Conservation (phyloP, 92 coral and sea anemone genomes). For the Desmophyllum pertusum region DNA sequence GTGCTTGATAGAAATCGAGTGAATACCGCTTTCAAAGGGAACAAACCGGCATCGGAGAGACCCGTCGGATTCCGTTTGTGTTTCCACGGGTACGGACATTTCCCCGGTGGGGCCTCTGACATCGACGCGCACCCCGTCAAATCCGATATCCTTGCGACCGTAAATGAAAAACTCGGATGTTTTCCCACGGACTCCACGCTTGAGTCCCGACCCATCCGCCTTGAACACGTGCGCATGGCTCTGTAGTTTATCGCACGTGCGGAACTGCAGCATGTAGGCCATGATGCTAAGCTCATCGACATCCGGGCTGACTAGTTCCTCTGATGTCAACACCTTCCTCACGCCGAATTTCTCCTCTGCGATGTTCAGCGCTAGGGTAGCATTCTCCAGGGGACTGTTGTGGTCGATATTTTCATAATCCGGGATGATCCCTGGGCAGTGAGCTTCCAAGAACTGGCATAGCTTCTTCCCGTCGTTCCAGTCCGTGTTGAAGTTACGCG, state of each 20-base stretch:
- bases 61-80: constrained; percentile 51
- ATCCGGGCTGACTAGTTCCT: constrained; percentile 82
- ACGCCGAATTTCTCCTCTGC: constrained; percentile 86
- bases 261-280: constrained; percentile 94
- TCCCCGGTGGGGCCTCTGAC: constrained; percentile 70
- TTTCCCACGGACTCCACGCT: constrained; percentile 82
- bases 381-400: constrained; percentile 73
- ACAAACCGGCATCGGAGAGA: constrained; percentile 76
- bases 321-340: constrained; percentile 75
- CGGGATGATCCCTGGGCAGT: constrained; percentile 90
- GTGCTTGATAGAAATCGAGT: constrained; percentile 76
- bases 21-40: constrained; percentile 74
- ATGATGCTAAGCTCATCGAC: constrained; percentile 92
- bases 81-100: constrained; percentile 66
- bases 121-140: constrained; percentile 70
- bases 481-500: constrained; percentile 88
- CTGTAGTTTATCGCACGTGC: constrained; percentile 69
- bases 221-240: constrained; percentile 82
- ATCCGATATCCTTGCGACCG: constrained; percentile 85
- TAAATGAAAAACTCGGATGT: constrained; percentile 79
- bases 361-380: constrained; percentile 64
- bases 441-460: constrained; percentile 74
- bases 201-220: constrained; percentile 88
- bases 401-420: constrained; percentile 74
- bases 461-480: constrained; percentile 90